Evolutionary conservation across 2,113 vertebrate genomes (phyloP).

Genomic region (Hydropotes inermis): DNA sequence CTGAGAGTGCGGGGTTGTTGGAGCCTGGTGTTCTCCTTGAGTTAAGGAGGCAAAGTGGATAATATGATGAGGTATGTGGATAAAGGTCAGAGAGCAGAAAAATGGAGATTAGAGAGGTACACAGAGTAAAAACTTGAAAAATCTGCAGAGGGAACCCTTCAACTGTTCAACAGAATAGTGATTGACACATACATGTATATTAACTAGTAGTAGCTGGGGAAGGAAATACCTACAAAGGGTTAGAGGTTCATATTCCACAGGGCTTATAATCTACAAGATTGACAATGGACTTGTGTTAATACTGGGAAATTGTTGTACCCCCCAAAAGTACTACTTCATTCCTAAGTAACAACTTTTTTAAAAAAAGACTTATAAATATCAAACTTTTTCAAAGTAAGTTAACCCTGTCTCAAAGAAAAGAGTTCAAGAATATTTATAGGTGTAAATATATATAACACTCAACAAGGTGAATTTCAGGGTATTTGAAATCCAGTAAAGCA

Average conservation of each 20-base stretch:
- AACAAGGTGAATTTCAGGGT: neutral
- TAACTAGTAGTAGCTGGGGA: neutral
- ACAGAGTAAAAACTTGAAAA: neutral
- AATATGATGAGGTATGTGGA: neutral
- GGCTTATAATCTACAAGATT: neutral
- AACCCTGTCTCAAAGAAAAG: neutral
- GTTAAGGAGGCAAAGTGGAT: neutral
- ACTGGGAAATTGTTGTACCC: neutral
- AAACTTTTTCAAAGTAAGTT: neutral
- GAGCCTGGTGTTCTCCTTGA: neutral
- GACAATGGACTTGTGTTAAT: neutral
- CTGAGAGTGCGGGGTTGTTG: neutral
- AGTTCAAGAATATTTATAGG: neutral
- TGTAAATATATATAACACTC: neutral
- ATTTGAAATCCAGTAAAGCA: neutral
- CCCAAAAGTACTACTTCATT: rapidly evolving
- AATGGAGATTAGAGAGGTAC: neutral
- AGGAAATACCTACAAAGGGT: neutral
- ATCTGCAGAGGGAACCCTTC: neutral
- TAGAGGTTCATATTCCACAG: neutral
- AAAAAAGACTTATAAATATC: neutral
- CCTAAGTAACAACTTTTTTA: neutral
- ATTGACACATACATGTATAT: neutral
- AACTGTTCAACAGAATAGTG: neutral
- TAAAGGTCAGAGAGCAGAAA: neutral